These are phyloP conservation scores for Eurypyga helias DNA, from an alignment of 2,113 vertebrate genomes.

Conservation along the genomic window DNA sequence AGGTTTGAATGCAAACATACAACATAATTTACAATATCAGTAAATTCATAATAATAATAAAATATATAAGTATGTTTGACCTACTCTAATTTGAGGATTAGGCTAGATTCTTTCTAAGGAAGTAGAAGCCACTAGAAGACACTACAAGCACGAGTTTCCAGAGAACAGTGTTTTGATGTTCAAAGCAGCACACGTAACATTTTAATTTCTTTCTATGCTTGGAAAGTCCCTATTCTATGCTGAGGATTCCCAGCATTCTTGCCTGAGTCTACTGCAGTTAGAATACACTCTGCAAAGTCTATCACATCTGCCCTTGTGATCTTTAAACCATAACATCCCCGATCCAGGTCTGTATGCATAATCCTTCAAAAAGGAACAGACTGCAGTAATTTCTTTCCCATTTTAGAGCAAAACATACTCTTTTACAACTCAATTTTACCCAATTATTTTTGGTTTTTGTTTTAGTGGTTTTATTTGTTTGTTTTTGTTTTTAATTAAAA, in stretches of 20 bases:
- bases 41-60: background rate
- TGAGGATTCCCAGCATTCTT: background rate
- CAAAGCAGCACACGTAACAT: background rate
- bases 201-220: background rate
- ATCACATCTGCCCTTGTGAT: background rate
- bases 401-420: background rate
- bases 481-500: background rate
- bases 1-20: background rate
- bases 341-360: background rate
- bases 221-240: background rate
- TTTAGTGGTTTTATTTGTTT: background rate
- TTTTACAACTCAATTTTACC: background rate
- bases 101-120: background rate
- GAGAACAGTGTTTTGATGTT: background rate
- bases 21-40: background rate
- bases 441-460: fast-evolving
- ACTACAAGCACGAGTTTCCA: background rate
- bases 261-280: background rate
- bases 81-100: background rate
- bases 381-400: background rate
- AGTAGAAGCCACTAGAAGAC: background rate
- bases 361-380: background rate
- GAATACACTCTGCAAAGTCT: background rate
- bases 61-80: background rate
- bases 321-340: background rate